These are phyloP conservation scores for Calidris pygmaea DNA, from an alignment of 2,113 vertebrate genomes.

Conservation along the genomic window DNA sequence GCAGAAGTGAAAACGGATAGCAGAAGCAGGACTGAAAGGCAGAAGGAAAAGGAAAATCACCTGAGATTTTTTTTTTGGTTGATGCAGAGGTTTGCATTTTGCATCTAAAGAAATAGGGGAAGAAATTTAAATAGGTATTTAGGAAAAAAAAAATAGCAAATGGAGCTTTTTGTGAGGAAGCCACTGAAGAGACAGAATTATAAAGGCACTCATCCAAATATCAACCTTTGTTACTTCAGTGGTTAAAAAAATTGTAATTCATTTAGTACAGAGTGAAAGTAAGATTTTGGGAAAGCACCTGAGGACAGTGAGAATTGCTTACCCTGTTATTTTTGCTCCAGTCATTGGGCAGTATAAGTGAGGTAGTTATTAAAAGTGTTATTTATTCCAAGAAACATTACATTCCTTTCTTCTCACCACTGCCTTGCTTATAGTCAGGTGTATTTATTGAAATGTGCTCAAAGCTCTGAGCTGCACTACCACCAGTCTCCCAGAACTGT, in stretches of 20 bases:
- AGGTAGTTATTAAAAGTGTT: neutral
- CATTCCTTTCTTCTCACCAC: neutral
- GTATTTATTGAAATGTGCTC: neutral
- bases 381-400: neutral
- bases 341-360: neutral
- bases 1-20: constrained; percentile 5
- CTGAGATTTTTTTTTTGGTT: neutral
- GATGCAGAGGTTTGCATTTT: neutral
- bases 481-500: neutral
- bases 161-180: neutral
- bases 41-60: neutral
- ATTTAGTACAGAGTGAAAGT: neutral
- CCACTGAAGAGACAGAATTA: neutral
- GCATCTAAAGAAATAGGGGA: neutral
- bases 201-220: neutral
- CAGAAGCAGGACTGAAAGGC: neutral
- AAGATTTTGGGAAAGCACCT: neutral
- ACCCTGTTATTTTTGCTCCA: neutral
- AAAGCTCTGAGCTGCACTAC: neutral
- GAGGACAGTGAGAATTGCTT: neutral
- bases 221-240: neutral
- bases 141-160: neutral
- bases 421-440: neutral
- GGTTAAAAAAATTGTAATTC: neutral
- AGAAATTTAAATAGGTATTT: neutral